phyloP scores from a whole-genome alignment of 2,113 vertebrate species.

The Pachyramphus minor region DNA sequence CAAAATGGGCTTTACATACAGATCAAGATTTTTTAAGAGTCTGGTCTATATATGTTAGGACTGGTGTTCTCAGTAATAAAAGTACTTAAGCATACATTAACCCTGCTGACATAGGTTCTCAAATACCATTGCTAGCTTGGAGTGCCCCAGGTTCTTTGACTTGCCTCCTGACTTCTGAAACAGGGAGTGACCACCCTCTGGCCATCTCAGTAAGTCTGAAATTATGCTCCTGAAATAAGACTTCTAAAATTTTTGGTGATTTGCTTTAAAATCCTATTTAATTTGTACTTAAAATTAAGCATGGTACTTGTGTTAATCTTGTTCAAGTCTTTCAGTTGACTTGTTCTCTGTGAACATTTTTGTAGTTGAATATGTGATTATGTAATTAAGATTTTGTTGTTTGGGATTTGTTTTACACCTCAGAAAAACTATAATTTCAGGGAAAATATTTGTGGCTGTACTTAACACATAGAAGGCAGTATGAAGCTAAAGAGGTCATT shows the following conservation, averaged over 20 bases:
- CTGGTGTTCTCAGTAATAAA: not conserved
- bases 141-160: not conserved
- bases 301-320: fast-evolving
- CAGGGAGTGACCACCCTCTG: not conserved
- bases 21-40: not conserved
- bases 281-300: not conserved
- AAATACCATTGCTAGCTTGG: not conserved
- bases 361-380: not conserved
- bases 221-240: not conserved
- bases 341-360: not conserved
- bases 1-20: not conserved
- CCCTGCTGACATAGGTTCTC: not conserved
- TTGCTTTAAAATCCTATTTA: not conserved
- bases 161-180: not conserved
- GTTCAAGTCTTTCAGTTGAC: not conserved
- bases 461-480: not conserved
- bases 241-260: not conserved
- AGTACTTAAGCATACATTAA: not conserved
- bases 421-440: not conserved
- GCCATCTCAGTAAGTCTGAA: not conserved
- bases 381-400: not conserved
- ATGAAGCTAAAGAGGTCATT: not conserved
- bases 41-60: not conserved
- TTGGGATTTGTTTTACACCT: not conserved
- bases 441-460: not conserved